Conservation (phyloP, 2,113 vertebrate genomes). For the Dermatemys mawii region DNA sequence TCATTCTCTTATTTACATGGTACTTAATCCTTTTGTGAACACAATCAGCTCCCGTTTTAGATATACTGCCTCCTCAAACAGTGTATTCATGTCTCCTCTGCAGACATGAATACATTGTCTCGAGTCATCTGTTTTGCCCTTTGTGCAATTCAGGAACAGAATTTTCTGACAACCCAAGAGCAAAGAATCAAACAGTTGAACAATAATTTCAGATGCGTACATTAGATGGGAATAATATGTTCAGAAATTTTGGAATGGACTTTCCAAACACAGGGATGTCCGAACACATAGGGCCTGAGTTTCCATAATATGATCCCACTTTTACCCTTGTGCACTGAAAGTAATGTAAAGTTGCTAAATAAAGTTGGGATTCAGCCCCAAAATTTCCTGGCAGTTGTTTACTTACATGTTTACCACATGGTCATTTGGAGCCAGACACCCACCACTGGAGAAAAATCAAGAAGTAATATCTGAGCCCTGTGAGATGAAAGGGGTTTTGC, state of each 20-base stretch:
- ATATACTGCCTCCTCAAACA: not conserved
- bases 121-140: not conserved
- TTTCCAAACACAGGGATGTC: rapidly evolving
- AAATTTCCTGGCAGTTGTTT: rapidly evolving
- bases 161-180: not conserved
- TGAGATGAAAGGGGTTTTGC: not conserved
- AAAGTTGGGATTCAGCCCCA: not conserved
- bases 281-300: rapidly evolving
- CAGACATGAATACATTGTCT: not conserved
- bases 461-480: not conserved
- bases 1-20: rapidly evolving
- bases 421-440: not conserved
- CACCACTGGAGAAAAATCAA: not conserved
- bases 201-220: not conserved
- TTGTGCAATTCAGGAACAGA: not conserved
- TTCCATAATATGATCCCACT: not conserved
- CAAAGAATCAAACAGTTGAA: not conserved
- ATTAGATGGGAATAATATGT: not conserved
- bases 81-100: no score
- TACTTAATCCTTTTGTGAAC: not conserved
- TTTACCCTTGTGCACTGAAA: not conserved
- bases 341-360: not conserved
- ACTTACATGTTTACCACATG: not conserved
- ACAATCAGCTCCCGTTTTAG: not conserved
- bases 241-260: not conserved